A percentile compares a stretch with the other conserved stretches of the same genome.
Conservation (phyloP, 2,888 invertebrate genomes). For the Xestobium rufovillosum region DNA sequence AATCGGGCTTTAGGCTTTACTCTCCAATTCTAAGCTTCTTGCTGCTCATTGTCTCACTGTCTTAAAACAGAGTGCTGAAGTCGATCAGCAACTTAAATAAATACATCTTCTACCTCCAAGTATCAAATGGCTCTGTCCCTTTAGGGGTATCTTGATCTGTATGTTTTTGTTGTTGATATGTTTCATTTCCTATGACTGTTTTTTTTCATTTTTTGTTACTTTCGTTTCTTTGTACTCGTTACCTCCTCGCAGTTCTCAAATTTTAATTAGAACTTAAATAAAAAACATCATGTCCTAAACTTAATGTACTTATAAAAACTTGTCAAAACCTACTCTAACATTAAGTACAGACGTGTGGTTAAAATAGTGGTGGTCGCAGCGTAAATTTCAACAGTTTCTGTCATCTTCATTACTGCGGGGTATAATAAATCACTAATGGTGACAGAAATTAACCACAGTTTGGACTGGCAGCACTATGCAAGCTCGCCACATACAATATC, state of each 20-base stretch:
- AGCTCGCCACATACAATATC: too few relatives aligned
- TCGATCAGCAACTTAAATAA: conserved; percentile 37
- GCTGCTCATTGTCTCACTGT: conserved; percentile 31
- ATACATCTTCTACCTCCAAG: conserved; percentile 50
- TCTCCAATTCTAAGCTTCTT: conserved; percentile 24
- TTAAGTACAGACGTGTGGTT: too few relatives aligned
- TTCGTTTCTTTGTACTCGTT: conserved; percentile 37
- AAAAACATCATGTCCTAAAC: too few relatives aligned
- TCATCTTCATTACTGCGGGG: too few relatives aligned
- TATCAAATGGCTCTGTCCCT: conserved; percentile 51
- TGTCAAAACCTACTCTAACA: too few relatives aligned
- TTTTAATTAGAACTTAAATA: too few relatives aligned
- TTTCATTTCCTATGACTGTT: conserved; percentile 40
- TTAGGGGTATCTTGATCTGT: conserved; percentile 45
- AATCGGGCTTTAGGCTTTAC: background rate
- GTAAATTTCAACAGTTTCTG: too few relatives aligned
- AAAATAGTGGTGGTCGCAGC: too few relatives aligned
- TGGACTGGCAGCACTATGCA: too few relatives aligned
- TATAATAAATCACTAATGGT: too few relatives aligned
- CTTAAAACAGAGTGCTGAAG: conserved; percentile 31
- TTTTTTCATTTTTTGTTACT: conserved; percentile 29
- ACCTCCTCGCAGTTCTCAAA: conserved; percentile 43
- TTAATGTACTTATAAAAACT: too few relatives aligned
- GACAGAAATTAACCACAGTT: too few relatives aligned
- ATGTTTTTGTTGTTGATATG: conserved; percentile 45